phyloP scores from a whole-genome alignment of 2,113 vertebrate species.

The Dasypus novemcinctus region DNA sequence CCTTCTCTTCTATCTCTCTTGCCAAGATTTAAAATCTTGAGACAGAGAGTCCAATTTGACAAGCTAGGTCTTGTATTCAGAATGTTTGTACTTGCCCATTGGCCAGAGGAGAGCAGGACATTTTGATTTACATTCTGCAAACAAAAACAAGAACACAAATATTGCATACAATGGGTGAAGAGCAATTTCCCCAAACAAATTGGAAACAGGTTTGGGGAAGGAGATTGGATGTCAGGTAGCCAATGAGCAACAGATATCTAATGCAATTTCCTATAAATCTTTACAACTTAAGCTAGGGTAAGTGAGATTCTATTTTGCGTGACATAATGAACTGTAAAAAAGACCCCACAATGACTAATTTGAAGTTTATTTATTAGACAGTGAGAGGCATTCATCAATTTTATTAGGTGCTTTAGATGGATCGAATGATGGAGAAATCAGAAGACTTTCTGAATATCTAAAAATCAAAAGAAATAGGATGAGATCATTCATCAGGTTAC shows the following conservation, averaged over 20 bases:
- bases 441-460: background rate
- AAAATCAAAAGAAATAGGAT: background rate
- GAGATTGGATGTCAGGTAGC: background rate
- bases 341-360: background rate
- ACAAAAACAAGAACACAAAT: background rate
- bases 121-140: background rate
- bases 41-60: background rate
- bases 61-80: background rate
- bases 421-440: background rate
- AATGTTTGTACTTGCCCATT: background rate
- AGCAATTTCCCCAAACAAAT: background rate
- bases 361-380: background rate
- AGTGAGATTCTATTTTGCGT: background rate
- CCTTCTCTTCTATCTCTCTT: background rate
- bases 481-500: background rate
- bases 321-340: background rate
- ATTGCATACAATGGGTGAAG: background rate
- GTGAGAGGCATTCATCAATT: background rate
- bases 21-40: background rate
- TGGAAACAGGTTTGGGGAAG: background rate
- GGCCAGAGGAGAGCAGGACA: background rate
- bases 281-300: background rate
- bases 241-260: background rate
- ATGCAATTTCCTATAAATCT: background rate
- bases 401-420: background rate